Evolutionary conservation across 2,888 invertebrate genomes (phyloP), one percentile per base, ranked within the genome.

Genomic region (Tachina grossa): DNA sequence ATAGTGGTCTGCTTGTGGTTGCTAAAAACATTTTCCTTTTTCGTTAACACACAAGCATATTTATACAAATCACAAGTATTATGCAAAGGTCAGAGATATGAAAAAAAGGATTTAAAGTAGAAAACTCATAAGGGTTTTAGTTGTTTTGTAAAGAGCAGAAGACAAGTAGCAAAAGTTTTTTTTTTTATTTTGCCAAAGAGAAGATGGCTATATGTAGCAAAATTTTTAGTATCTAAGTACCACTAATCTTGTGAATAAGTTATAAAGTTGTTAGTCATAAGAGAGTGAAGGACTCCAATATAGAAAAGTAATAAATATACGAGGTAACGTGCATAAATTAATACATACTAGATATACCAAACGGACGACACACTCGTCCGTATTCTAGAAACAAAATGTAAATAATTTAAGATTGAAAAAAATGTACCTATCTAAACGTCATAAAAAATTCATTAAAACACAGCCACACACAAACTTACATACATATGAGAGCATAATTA

Each of bases 241-340:
- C 82, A 83, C 65, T 87, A 85, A 87, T 84, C 82, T 85, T 85
- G 79, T 91, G 88, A 91, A 91, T 91, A 91, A 91, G 89, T 88
- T 87, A 91, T 90, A 88, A 91, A 89, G 88, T 89, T 88, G 88
- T 81, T 87, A 75, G 31, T 59, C 59, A 61, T 53, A 61, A 14
- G 39, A 39, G 9, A 45, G 9, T 55, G 39, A 61, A 14, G 39
- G 16, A n/a, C 13, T 59, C 13, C 11, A 16, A 13, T n/a, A 13
- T 1, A 66, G 1, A 10, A 31, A 19, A 66, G 41, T 16, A 47
- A 13, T 53, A 72, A 11, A 47, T 13, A 4, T 45, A 59, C 41
- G 72, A 49, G 55, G 55, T 14, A 22, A 1, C 3, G 14, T 45
- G 14, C 4, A 57, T 14, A 51, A 69, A 14, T 59, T 66, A 14